phyloP scores from a whole-genome alignment of 2,113 vertebrate genomes.

The Stegostoma tigrinum region DNA sequence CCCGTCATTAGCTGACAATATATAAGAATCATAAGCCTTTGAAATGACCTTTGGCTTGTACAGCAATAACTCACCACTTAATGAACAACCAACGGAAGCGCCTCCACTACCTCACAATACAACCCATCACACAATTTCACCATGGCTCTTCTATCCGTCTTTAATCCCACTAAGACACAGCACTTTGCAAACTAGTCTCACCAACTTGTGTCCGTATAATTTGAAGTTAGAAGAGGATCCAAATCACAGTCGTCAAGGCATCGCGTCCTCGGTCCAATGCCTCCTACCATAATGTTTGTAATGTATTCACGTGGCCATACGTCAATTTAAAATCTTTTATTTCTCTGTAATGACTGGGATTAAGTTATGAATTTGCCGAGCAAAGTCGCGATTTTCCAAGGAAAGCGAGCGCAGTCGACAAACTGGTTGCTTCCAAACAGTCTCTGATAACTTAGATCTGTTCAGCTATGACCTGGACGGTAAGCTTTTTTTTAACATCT shows the following conservation, averaged over 20 bases:
- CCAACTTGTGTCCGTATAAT: conserved; percentile 38
- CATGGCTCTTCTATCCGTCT: conserved; percentile 56
- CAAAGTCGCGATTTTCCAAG: not conserved
- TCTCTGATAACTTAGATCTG: conserved; percentile 13
- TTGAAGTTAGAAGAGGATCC: conserved; percentile 48
- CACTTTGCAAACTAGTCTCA: conserved; percentile 43
- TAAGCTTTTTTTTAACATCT: conserved; percentile 35
- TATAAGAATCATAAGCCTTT: conserved; percentile 91
- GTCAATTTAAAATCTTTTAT: conserved; percentile 48
- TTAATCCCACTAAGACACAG: conserved; percentile 49
- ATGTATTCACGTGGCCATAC: conserved; percentile 51
- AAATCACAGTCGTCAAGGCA: conserved; percentile 45
- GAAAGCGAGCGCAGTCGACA: not conserved
- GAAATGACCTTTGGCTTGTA: conserved; percentile 87
- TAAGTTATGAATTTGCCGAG: conserved; percentile 36
- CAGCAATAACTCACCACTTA: conserved; percentile 94
- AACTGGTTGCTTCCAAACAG: conserved; percentile 9
- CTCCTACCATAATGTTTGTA: conserved; percentile 49
- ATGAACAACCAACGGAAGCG: conserved; percentile 94
- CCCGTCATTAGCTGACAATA: conserved; percentile 68
- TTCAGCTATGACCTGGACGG: not conserved
- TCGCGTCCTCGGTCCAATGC: conserved; percentile 44
- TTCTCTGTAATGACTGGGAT: conserved; percentile 41
- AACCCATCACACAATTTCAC: conserved; percentile 62
- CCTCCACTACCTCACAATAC: conserved; percentile 64